Evolutionary conservation across 2,113 vertebrate genomes (phyloP).

Genomic region (Sterna hirundo): DNA sequence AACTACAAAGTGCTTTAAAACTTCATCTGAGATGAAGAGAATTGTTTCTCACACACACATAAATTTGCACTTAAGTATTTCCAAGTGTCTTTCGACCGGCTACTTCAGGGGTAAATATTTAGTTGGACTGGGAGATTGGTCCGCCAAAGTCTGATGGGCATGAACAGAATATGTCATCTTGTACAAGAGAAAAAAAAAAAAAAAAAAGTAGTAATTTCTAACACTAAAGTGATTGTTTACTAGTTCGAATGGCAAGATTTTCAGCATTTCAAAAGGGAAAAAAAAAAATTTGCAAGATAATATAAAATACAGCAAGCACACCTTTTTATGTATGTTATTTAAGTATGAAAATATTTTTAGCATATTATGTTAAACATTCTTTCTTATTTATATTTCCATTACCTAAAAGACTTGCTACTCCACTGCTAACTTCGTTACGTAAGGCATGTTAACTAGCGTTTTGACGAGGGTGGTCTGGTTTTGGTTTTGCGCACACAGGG

Average conservation of each 20-base stretch:
- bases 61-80: slow-evolving; percentile 75
- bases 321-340: slow-evolving; percentile 84
- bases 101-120: slow-evolving; percentile 55
- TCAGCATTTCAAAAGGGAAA: slow-evolving; percentile 69
- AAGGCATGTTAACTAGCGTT: slow-evolving; percentile 81
- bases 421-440: slow-evolving; percentile 74
- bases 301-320: slow-evolving; percentile 84
- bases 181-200: slow-evolving; percentile 55
- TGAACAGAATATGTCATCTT: slow-evolving; percentile 30
- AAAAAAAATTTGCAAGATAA: slow-evolving; percentile 72
- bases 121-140: slow-evolving; percentile 75
- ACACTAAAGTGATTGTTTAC: slow-evolving; percentile 64
- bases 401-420: slow-evolving; percentile 79
- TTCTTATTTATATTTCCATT: slow-evolving; percentile 82
- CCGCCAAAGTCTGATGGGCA: slow-evolving; percentile 73
- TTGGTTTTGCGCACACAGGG: slow-evolving; percentile 75
- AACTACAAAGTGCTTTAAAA: slow-evolving; percentile 95
- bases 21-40: slow-evolving; percentile 78
- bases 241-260: slow-evolving; percentile 70
- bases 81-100: slow-evolving; percentile 67
- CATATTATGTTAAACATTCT: slow-evolving; percentile 87
- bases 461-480: slow-evolving; percentile 67
- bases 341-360: slow-evolving; percentile 89
- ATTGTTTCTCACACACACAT: slow-evolving; percentile 73
- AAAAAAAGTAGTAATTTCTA: slow-evolving; percentile 47